A percentile compares a stretch with the other conserved stretches of the same genome.
phyloP scores from a whole-genome alignment of 2,888 invertebrate species.

The Mesoligia furuncula region DNA sequence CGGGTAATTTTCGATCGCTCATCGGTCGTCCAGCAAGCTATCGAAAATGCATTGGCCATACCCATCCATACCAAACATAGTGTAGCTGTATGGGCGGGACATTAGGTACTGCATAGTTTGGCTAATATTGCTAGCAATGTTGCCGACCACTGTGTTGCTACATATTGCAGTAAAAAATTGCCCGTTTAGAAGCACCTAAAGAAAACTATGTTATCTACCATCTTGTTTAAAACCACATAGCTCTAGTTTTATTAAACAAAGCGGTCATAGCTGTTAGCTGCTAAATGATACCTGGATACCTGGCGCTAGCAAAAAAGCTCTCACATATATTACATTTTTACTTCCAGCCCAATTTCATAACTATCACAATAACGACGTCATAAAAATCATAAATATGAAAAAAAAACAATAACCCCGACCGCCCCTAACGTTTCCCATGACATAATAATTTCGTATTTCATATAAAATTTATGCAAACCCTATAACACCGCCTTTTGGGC shows the following conservation, averaged over 20 bases:
- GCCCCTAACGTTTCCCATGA: conserved; percentile 79
- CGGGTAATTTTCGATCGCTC: no score
- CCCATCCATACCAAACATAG: no score
- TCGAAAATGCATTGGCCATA: no score
- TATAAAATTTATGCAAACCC: conserved; percentile 81
- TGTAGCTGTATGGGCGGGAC: no score
- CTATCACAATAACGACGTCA: conserved; percentile 48
- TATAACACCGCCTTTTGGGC: conserved; percentile 66
- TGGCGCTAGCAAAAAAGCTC: conserved; percentile 30
- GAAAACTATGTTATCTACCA: no score
- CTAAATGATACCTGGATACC: not conserved
- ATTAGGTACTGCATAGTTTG: no score
- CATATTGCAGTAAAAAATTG: no score
- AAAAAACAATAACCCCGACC: conserved; percentile 70
- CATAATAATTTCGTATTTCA: conserved; percentile 72
- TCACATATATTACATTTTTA: conserved; percentile 50
- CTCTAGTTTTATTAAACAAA: not conserved
- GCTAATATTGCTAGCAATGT: no score
- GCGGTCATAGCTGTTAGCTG: not conserved
- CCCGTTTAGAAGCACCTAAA: no score
- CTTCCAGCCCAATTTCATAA: conserved; percentile 38
- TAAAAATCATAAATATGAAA: conserved; percentile 53
- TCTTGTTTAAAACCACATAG: not conserved
- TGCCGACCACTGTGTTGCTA: no score
- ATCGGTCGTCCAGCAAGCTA: no score